Evolutionary conservation across 2,797 vertebrate species (phyloP), one percentile per base, ranked within the genome.

Genomic region (Poeciliopsis presidionis): DNA sequence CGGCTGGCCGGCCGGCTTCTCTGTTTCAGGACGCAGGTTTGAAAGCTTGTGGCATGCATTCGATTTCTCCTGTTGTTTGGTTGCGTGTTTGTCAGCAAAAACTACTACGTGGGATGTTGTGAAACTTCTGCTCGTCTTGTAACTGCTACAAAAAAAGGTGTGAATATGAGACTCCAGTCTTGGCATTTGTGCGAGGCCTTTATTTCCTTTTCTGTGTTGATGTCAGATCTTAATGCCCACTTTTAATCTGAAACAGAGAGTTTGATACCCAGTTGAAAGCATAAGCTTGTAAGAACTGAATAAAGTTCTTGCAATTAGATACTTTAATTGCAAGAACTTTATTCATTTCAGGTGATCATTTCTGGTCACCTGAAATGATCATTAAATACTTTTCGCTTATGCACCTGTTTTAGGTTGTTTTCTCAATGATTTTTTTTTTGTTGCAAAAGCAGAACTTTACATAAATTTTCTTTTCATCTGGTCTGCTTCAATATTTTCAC

Each of bases 21-120:
- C 86, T 80, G 46, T 69, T 43, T 69, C 65, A 86, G 89, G 85
- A 72, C 72, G 61, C 78, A 79, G 16, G 9, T 80, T 80, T 55
- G 49, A 61, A 70, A 45, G 86, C 88, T 81, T 39, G 22, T 51
- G 87, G 65, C 65, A 41, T n/a, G 65, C 65, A 69, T 33, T 28
- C 0, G 41, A 70, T 45, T 45, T 45, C 12, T 70, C 25, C 28
- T 28, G 67, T 45, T n/a, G 65, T 69, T 70, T 41, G 33, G 61
- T 65, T 39, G 33, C 6, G 36, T 65, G 33, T 67, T 67, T 67
- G 63, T 63, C 61, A 43, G 65, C 65, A 69, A 14, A 70, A 70
- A 28, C 67, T 70, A 70, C 67, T 46, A 45, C 12, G 41, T 70
- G 67, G 67, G 67, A 70, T 45, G 67, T 70, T 70, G 14, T 70